Percentiles rank a stretch among this genome's conserved stretches.
Conservation (phyloP, 2,113 vertebrate genomes). For the Cavia aperea region DNA sequence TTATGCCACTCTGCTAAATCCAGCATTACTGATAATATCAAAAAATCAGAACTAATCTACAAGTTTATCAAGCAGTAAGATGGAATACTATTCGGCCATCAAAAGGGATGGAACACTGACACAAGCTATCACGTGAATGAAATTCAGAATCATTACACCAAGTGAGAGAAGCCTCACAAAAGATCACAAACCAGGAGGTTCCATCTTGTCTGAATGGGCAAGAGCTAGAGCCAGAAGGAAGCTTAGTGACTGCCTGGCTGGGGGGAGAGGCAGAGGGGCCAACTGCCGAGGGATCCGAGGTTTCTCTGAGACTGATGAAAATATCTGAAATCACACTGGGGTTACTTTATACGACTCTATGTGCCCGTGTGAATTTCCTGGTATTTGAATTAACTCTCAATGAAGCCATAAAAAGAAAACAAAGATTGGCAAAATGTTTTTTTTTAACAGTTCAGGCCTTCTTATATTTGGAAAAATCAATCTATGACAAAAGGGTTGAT, state of each 20-base stretch:
- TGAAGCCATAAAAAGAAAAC: neutral
- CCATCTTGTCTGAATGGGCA: neutral
- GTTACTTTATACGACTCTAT: neutral
- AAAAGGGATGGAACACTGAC: accelerated
- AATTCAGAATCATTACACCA: neutral
- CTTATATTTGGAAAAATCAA: neutral
- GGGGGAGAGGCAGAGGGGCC: accelerated
- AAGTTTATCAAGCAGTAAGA: neutral
- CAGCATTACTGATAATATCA: neutral
- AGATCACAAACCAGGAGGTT: accelerated
- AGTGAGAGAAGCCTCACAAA: neutral
- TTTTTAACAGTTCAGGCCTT: neutral
- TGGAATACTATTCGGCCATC: neutral
- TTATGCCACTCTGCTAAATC: too few relatives aligned
- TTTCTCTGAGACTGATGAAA: neutral
- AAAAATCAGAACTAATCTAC: neutral
- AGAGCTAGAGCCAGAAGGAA: neutral
- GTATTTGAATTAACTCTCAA: neutral
- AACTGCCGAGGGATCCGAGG: accelerated
- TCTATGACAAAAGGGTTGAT: neutral
- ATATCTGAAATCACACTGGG: neutral
- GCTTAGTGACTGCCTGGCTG: neutral
- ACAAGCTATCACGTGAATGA: accelerated
- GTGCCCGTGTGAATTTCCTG: neutral
- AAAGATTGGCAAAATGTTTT: neutral